These are phyloP conservation scores for Crambe crambe DNA, from an alignment of 37 sponge, comb jelly and placozoan genomes.

Conservation along the genomic window DNA sequence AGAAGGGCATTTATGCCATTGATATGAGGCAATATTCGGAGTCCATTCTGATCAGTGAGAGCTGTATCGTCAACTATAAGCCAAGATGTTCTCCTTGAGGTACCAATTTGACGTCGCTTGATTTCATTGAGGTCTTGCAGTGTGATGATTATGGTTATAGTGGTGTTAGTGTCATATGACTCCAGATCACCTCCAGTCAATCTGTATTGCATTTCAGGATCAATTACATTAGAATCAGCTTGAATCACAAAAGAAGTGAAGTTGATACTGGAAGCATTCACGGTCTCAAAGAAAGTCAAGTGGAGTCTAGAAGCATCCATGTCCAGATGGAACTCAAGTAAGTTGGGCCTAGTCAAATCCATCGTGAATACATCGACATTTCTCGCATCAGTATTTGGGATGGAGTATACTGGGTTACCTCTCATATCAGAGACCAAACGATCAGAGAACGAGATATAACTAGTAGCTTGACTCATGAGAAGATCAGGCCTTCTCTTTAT, in stretches of 20 bases:
- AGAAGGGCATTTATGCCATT: constrained; percentile 73
- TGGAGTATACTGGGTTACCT: constrained; percentile 50
- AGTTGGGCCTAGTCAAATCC: constrained; percentile 66
- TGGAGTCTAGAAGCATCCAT: constrained; percentile 79
- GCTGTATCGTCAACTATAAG: constrained; percentile 67
- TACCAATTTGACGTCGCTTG: constrained; percentile 74
- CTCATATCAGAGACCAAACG: constrained; percentile 77
- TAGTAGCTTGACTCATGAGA: constrained; percentile 51
- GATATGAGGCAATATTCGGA: constrained; percentile 59
- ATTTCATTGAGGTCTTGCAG: constrained; percentile 78
- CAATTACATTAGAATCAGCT: constrained; percentile 55
- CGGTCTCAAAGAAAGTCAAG: constrained; percentile 80
- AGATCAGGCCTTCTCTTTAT: constrained; percentile 71
- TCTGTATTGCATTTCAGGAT: constrained; percentile 45
- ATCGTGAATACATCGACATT: constrained; percentile 24
- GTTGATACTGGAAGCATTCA: constrained; percentile 82
- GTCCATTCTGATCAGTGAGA: constrained; percentile 70
- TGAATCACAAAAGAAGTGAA: constrained; percentile 83
- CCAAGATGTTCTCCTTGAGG: constrained; percentile 71
- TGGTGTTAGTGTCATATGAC: constrained; percentile 62
- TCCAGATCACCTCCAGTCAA: constrained; percentile 74
- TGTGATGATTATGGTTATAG: constrained; percentile 61
- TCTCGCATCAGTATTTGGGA: constrained; percentile 32
- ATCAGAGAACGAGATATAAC: constrained; percentile 63
- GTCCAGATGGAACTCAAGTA: constrained; percentile 74